Conservation (phyloP, 2,888 invertebrate genomes). For the Choreutis nemorana region DNA sequence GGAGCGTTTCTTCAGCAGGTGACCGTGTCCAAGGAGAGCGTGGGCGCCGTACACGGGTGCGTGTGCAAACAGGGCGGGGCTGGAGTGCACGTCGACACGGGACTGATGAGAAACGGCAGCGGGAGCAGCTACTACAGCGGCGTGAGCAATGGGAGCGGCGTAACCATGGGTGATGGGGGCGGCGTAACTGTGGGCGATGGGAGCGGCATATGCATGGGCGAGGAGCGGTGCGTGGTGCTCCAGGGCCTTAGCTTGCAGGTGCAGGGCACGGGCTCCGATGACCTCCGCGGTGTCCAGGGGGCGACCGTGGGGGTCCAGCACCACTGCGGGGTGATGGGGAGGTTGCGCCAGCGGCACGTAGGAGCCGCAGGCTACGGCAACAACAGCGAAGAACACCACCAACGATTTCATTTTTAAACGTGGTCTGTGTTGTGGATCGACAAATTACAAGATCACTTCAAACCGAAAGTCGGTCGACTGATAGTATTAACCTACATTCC, state of each 20-base stretch:
- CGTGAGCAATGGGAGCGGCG: conserved; percentile 18
- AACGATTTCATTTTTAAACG: conserved; percentile 25
- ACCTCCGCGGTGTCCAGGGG: conserved; percentile 22
- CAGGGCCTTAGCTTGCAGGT: conserved; percentile 19
- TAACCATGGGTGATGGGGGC: conserved; percentile 19
- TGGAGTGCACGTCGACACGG: conserved; percentile 34
- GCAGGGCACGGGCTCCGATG: conserved; percentile 16
- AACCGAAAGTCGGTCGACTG: conserved; percentile 39
- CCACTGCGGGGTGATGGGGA: conserved; percentile 17
- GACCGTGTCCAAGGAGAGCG: conserved; percentile 24
- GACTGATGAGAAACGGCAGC: conserved; percentile 51
- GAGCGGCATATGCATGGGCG: conserved; percentile 18
- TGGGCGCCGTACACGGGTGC: conserved; percentile 13
- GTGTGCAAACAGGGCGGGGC: conserved; percentile 36
- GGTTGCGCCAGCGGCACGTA: conserved; percentile 19
- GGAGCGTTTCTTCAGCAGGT: conserved; percentile 33
- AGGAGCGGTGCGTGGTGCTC: conserved; percentile 11
- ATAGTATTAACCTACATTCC: conserved; percentile 25
- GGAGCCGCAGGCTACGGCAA: conserved; percentile 45
- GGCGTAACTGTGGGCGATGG: conserved; percentile 12
- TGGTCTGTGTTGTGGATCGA: conserved; percentile 21
- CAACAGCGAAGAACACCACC: conserved; percentile 54
- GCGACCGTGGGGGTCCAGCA: conserved; percentile 18
- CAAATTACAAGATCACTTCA: conserved; percentile 16
- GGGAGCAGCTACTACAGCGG: conserved; percentile 18